Conservation (phyloP, 2,888 invertebrate species). For the Unio delphinus region DNA sequence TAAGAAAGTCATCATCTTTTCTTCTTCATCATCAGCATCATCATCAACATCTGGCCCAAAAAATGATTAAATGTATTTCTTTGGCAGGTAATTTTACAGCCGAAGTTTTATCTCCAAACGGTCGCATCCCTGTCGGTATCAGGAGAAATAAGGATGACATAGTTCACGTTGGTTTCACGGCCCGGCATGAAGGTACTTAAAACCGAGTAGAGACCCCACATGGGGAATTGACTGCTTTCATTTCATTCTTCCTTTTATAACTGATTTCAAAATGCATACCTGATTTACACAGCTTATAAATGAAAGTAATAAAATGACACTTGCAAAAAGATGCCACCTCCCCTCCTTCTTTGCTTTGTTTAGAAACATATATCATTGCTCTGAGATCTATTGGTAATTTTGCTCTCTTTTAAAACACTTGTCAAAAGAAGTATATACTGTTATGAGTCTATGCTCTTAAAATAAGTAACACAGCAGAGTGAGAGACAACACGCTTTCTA, state of each 20-base stretch:
- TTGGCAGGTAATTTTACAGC: slow-evolving; percentile 78
- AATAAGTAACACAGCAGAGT: too few relatives aligned
- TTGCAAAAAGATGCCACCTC: too few relatives aligned
- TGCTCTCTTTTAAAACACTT: too few relatives aligned
- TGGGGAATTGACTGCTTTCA: too few relatives aligned
- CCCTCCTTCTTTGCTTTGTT: too few relatives aligned
- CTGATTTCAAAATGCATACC: background rate
- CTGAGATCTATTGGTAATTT: too few relatives aligned
- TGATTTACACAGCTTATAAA: background rate
- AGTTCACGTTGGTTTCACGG: slow-evolving; percentile 76
- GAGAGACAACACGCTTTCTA: too few relatives aligned
- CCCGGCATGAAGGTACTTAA: slow-evolving; percentile 49
- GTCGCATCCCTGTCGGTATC: slow-evolving; percentile 74
- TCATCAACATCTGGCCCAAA: too few relatives aligned
- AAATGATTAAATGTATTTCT: background rate
- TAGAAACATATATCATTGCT: too few relatives aligned
- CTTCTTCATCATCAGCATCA: background rate
- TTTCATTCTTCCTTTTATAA: background rate
- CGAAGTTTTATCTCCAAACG: slow-evolving; percentile 73
- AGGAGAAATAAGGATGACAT: slow-evolving; percentile 45
- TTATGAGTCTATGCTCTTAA: too few relatives aligned
- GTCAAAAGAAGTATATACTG: too few relatives aligned
- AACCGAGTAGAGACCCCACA: too few relatives aligned
- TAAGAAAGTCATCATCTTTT: background rate
- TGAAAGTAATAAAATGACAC: background rate